A percentile compares a stretch with the other conserved stretches of the same genome.
These are phyloP conservation scores for Pocillopora verrucosa DNA, from an alignment of 64 coral and sea anemone species.

Conservation along the genomic window DNA sequence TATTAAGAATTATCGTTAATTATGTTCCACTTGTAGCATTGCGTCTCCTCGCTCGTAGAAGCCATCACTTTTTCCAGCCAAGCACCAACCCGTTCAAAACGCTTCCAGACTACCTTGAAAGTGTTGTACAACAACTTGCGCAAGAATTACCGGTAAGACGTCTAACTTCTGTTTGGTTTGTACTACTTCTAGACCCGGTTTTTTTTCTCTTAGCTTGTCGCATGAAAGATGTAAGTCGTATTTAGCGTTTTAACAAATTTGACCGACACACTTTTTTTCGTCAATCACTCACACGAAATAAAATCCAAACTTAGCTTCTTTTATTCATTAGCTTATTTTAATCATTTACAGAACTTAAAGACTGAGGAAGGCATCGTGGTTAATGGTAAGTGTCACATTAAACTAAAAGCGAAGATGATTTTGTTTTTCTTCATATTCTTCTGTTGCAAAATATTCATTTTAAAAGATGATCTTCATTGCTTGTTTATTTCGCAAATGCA, in stretches of 20 bases:
- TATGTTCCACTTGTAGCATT: slow-evolving; percentile 34
- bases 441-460: no score
- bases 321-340: background rate
- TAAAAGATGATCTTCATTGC: no score
- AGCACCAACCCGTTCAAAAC: slow-evolving; percentile 95
- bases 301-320: background rate
- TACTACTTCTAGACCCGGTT: no score
- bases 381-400: slow-evolving; percentile 22
- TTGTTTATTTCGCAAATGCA: no score
- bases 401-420: no score
- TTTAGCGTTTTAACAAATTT: background rate
- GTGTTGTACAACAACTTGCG: slow-evolving; percentile 83
- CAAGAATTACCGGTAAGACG: slow-evolving; percentile 59
- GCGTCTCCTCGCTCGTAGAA: slow-evolving; percentile 88
- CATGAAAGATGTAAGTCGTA: no score
- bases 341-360: slow-evolving; percentile 31
- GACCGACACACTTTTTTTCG: background rate
- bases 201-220: no score
- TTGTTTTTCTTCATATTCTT: no score
- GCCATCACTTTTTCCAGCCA: slow-evolving; percentile 98
- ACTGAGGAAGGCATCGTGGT: slow-evolving; percentile 43
- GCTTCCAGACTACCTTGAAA: slow-evolving; percentile 89
- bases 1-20: no score
- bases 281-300: background rate
- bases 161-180: no score